phyloP scores from a whole-genome alignment of 30 jellyfish, hydroid and myxozoan genomes.

The Aurelia aurita complex sp. Pacific region DNA sequence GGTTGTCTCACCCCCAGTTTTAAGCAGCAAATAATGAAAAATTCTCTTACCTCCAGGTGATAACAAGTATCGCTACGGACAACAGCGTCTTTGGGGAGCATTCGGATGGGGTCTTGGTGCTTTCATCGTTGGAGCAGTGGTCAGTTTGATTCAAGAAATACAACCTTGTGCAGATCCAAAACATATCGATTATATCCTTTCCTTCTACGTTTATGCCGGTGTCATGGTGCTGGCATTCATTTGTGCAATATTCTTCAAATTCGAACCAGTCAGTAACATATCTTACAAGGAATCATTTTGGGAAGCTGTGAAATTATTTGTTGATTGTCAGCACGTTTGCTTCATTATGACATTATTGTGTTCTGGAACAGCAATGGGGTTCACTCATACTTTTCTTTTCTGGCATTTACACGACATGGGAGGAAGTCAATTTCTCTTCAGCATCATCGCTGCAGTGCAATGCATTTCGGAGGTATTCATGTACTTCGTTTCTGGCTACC shows the following conservation, averaged over 20 bases:
- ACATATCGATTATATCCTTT: constrained; percentile 90
- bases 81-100: constrained; percentile 99
- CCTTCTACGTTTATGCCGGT: constrained; percentile 93
- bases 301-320: constrained; percentile 86
- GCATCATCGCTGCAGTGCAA: constrained; percentile 96
- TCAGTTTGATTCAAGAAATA: constrained; percentile 78
- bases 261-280: constrained; percentile 68
- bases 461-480: constrained; percentile 94
- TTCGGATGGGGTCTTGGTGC: constrained; percentile 99
- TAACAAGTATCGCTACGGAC: constrained; percentile 85
- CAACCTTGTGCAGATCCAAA: constrained; percentile 84
- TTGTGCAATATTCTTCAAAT: constrained; percentile 83
- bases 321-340: constrained; percentile 86
- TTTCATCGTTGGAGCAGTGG: constrained; percentile 92
- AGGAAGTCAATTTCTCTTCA: constrained; percentile 91
- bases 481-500: constrained; percentile 92
- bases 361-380: constrained; percentile 98
- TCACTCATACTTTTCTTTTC: constrained; percentile 92
- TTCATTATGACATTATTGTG: constrained; percentile 85
- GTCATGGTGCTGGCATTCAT: constrained; percentile 91
- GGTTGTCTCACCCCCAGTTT: too few relatives aligned
- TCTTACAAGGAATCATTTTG: constrained; percentile 84
- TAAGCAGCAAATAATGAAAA: too few relatives aligned
- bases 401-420: constrained; percentile 99
- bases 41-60: constrained; percentile 63